Conservation (phyloP, 2,888 invertebrate species). For the Watsonalla binaria region DNA sequence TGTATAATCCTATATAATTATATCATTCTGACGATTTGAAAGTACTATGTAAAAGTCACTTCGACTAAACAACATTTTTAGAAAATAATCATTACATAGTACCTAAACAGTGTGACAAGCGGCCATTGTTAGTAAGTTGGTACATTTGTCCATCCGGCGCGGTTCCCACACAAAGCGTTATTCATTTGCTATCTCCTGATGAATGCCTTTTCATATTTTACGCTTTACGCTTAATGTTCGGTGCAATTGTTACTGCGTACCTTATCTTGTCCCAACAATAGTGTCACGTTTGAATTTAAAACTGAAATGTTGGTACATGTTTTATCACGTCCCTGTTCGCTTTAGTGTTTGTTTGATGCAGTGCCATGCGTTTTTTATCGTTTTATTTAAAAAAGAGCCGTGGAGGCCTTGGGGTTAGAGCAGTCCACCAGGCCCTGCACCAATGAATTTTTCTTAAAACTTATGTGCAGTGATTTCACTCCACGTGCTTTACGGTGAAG, state of each 20-base stretch:
- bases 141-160: constrained; percentile 9
- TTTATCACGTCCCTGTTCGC: background rate
- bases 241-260: constrained; percentile 5
- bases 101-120: constrained; percentile 5
- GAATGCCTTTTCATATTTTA: constrained; percentile 19
- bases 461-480: no score
- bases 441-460: no score
- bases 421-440: no score
- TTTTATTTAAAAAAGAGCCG: no score
- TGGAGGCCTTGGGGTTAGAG: no score
- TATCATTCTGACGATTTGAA: no score
- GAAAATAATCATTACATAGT: background rate
- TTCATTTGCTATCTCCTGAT: constrained; percentile 16
- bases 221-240: constrained; percentile 10
- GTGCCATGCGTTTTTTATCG: background rate
- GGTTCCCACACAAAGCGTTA: constrained; percentile 3
- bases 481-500: no score
- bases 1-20: no score
- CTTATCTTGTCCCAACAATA: constrained; percentile 15
- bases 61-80: no score
- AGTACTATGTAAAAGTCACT: no score
- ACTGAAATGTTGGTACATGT: background rate
- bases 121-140: constrained; percentile 9
- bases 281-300: constrained; percentile 7
- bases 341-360: background rate